Conservation (phyloP, 2,797 vertebrate species). For the Silurus lanzhouensis region DNA sequence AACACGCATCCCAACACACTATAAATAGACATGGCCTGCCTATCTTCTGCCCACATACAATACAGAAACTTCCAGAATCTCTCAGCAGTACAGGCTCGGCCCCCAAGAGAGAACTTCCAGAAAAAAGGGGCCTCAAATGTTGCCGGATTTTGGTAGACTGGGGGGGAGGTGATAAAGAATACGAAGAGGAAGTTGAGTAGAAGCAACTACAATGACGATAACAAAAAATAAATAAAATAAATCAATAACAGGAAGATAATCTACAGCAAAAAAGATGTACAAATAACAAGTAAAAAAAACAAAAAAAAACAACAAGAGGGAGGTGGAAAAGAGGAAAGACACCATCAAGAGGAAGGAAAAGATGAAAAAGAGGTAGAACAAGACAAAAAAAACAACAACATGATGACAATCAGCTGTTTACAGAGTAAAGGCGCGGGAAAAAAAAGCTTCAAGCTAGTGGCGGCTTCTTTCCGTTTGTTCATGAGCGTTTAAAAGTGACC, state of each 20-base stretch:
- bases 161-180: no score
- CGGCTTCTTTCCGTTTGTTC: no score
- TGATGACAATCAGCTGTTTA: no score
- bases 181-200: no score
- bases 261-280: no score
- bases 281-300: no score
- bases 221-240: no score
- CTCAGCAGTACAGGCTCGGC: not conserved
- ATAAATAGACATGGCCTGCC: slow-evolving; percentile 68
- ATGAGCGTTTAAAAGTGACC: no score
- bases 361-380: not conserved
- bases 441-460: not conserved
- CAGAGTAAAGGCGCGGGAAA: not conserved
- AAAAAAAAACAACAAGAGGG: no score
- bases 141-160: not conserved
- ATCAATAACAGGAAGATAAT: no score
- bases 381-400: slow-evolving; percentile 9
- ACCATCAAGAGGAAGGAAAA: not conserved
- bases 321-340: no score
- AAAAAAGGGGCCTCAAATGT: slow-evolving; percentile 13
- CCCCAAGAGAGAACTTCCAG: slow-evolving; percentile 15
- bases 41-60: slow-evolving; percentile 31
- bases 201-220: no score
- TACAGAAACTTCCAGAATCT: slow-evolving; percentile 7
- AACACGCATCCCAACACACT: slow-evolving; percentile 64